Conservation (phyloP, 2,888 invertebrate genomes). For the Patella pellucida region DNA sequence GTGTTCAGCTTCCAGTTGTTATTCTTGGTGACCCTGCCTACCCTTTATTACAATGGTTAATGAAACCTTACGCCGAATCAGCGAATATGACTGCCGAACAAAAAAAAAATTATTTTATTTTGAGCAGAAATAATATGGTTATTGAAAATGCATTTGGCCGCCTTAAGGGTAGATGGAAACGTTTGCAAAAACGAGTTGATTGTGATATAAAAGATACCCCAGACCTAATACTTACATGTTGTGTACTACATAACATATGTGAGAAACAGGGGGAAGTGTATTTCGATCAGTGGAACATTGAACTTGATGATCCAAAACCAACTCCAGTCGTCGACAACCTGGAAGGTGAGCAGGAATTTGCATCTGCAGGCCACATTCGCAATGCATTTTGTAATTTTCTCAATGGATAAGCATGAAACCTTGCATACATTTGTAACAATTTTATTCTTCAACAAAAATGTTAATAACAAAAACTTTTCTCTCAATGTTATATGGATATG, state of each 20-base stretch:
- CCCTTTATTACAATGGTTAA: constrained; percentile 24
- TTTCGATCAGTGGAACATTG: not conserved
- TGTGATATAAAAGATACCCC: not conserved
- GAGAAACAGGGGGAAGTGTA: not conserved
- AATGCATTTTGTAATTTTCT: not conserved
- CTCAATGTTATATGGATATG: too few relatives aligned
- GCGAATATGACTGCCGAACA: constrained; percentile 31
- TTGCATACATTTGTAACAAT: too few relatives aligned
- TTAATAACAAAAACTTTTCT: too few relatives aligned
- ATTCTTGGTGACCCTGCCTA: constrained; percentile 31
- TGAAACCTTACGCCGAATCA: too few relatives aligned
- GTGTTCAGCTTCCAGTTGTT: constrained; percentile 15
- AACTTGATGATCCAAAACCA: not conserved
- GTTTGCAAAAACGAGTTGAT: not conserved
- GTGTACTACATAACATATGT: not conserved
- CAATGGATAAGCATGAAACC: too few relatives aligned
- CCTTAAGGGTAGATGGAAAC: not conserved
- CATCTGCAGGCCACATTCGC: not conserved
- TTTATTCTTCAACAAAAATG: too few relatives aligned
- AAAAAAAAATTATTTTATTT: too few relatives aligned
- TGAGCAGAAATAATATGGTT: constrained; percentile 8
- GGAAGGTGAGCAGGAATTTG: not conserved
- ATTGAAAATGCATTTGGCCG: not conserved
- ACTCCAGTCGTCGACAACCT: not conserved
- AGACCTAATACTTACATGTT: not conserved